Percentiles rank a stretch among this genome's conserved stretches.
These are phyloP conservation scores for Mirounga angustirostris DNA, from an alignment of 2,113 vertebrate genomes.

Conservation along the genomic window DNA sequence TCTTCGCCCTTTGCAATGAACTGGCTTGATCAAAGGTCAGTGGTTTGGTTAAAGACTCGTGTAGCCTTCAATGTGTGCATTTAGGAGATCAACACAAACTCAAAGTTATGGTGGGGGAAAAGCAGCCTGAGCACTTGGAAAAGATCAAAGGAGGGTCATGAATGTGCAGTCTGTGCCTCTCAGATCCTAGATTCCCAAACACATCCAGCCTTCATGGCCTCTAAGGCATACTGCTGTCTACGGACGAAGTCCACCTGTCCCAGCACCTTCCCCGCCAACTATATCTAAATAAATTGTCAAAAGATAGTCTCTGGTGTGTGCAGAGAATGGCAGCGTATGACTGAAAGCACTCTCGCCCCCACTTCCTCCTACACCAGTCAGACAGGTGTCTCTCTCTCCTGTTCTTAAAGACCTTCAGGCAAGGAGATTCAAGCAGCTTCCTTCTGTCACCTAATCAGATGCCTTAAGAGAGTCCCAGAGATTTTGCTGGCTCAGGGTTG, in stretches of 20 bases:
- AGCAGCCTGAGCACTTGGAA: background rate
- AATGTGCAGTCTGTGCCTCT: background rate
- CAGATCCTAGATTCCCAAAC: background rate
- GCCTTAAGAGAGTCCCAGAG: background rate
- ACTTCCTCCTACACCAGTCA: constrained; percentile 30
- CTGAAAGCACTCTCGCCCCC: background rate
- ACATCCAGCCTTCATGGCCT: background rate
- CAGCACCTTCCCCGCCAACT: background rate
- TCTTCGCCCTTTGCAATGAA: background rate
- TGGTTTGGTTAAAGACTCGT: background rate
- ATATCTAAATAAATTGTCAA: constrained; percentile 9
- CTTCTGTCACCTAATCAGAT: constrained; percentile 11
- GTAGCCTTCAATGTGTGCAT: background rate
- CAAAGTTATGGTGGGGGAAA: background rate
- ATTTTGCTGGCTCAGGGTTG: background rate
- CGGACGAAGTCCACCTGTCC: background rate
- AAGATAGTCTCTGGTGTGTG: background rate
- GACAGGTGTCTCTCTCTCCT: constrained; percentile 55
- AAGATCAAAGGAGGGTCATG: background rate
- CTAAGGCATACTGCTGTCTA: background rate
- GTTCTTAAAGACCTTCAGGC: constrained; percentile 46
- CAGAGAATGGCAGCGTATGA: background rate
- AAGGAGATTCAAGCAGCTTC: background rate
- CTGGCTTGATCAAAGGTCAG: constrained; percentile 55
- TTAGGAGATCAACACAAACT: constrained; percentile 35